phyloP scores from a whole-genome alignment of 2,797 vertebrate genomes.

The Mormyrus hasselquistii region DNA sequence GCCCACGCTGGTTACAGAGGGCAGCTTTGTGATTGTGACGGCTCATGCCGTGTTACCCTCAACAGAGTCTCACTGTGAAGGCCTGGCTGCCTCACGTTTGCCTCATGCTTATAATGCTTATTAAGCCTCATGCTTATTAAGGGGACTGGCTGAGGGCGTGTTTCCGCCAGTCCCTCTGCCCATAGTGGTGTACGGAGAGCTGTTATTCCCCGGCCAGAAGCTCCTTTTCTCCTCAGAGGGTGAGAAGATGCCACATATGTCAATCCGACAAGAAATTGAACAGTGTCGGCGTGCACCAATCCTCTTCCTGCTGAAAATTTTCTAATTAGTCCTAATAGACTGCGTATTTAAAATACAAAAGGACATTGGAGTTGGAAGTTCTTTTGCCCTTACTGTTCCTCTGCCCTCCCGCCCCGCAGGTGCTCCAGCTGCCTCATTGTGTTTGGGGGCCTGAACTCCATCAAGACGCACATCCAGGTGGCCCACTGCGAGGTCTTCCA shows the following conservation, averaged over 20 bases:
- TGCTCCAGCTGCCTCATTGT: slow-evolving; percentile 90
- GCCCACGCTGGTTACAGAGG: neutral
- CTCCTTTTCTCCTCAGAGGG: neutral
- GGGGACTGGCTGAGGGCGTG: neutral
- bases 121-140: neutral
- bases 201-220: neutral
- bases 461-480: slow-evolving; percentile 92
- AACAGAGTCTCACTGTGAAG: neutral
- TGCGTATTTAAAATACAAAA: neutral
- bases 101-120: neutral
- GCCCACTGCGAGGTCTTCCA: slow-evolving; percentile 93
- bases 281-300: neutral
- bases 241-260: neutral
- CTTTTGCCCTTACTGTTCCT: neutral
- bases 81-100: neutral
- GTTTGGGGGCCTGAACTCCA: slow-evolving; percentile 86
- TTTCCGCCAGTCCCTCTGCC: neutral
- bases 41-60: neutral
- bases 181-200: neutral
- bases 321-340: neutral
- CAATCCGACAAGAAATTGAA: neutral
- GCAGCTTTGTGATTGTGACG: neutral
- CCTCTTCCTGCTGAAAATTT: neutral
- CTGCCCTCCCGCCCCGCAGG: slow-evolving; percentile 49
- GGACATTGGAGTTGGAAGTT: neutral